These are phyloP conservation scores for Microplitis deprimator DNA, from an alignment of 2,888 invertebrate species.

Conservation along the genomic window DNA sequence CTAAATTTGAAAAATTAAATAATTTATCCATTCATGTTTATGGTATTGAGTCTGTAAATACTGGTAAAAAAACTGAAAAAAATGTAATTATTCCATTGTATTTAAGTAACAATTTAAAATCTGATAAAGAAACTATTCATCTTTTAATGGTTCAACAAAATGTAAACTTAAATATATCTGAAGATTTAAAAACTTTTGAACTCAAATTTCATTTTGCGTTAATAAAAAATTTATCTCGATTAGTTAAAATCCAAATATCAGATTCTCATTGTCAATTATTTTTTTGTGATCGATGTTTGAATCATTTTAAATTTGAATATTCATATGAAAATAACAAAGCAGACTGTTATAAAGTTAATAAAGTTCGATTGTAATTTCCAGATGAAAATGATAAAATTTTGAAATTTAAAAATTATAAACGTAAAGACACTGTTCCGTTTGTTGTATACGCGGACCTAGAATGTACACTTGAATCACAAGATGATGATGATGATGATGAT, in stretches of 20 bases:
- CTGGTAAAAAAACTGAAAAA: too few species aligned
- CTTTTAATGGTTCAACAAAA: too few species aligned
- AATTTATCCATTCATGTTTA: slow-evolving; percentile 14
- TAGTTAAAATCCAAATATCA: slow-evolving; percentile 9
- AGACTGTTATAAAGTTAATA: slow-evolving; percentile 13
- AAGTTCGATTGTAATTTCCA: slow-evolving; percentile 4
- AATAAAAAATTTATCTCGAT: slow-evolving; percentile 8
- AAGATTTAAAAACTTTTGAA: too few species aligned
- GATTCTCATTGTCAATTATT: background rate
- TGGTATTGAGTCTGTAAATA: background rate
- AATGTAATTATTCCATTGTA: too few species aligned
- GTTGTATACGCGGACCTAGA: slow-evolving; percentile 7
- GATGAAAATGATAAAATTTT: background rate
- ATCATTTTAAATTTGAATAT: background rate
- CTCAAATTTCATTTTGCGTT: background rate
- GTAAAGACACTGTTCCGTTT: background rate
- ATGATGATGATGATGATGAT: background rate
- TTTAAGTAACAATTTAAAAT: background rate
- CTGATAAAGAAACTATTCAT: too few species aligned
- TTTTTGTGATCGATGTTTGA: slow-evolving; percentile 10
- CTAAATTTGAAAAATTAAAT: slow-evolving; percentile 13
- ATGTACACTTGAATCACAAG: background rate
- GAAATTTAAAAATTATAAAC: slow-evolving; percentile 9
- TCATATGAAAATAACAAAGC: slow-evolving; percentile 5
- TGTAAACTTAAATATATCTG: too few species aligned